phyloP scores from a whole-genome alignment of 2,113 vertebrate genomes.

The Elephas maximus region DNA sequence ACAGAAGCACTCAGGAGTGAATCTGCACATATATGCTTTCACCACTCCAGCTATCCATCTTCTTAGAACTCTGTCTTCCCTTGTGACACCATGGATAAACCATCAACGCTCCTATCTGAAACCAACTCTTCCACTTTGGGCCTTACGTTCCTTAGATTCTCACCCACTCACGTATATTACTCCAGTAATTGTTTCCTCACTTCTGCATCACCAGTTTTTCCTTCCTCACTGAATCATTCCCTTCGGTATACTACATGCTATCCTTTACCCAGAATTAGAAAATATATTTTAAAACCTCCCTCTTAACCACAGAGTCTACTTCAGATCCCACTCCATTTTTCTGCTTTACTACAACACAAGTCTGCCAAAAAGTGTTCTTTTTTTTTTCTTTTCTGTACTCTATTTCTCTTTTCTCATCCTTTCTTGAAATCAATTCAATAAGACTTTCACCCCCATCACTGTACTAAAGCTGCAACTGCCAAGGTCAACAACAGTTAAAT shows the following conservation, averaged over 20 bases:
- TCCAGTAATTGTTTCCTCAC: neutral
- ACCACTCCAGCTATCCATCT: neutral
- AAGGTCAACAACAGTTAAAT: neutral
- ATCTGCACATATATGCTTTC: neutral
- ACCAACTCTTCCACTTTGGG: neutral
- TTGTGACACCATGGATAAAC: neutral
- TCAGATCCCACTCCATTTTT: neutral
- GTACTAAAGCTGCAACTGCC: neutral
- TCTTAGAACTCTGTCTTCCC: neutral
- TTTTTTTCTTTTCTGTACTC: neutral
- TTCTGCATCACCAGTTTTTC: neutral
- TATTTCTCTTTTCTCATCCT: constrained; percentile 6
- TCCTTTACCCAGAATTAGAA: constrained; percentile 37
- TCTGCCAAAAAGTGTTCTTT: neutral
- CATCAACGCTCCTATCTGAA: neutral
- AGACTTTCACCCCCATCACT: neutral
- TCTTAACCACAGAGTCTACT: neutral
- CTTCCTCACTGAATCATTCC: neutral
- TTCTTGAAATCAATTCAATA: constrained; percentile 43
- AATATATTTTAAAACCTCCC: constrained; percentile 1
- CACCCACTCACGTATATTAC: neutral
- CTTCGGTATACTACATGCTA: neutral
- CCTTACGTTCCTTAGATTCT: neutral
- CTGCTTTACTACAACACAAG: neutral
- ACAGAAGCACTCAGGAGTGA: neutral